phyloP scores from a whole-genome alignment of 2,888 invertebrate genomes.

The Ochropleura plecta region DNA sequence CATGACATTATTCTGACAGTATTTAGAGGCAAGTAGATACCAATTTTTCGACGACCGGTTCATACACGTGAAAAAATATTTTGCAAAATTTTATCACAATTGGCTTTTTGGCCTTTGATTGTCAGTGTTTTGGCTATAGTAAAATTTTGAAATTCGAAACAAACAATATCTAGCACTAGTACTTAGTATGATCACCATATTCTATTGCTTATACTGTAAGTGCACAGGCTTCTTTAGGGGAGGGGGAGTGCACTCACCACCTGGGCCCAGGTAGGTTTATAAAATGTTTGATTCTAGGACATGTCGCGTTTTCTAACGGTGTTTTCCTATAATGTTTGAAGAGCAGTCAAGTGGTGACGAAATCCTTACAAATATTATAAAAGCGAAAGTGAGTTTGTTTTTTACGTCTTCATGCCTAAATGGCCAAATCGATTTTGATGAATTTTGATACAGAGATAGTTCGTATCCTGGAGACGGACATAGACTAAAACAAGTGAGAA shows the following conservation, averaged over 20 bases:
- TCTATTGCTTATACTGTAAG: neutral
- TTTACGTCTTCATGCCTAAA: no score
- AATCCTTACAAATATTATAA: no score
- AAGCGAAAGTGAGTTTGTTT: no score
- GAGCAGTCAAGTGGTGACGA: no score
- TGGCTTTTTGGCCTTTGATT: neutral
- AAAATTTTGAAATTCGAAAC: neutral
- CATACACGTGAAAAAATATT: neutral
- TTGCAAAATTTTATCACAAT: neutral
- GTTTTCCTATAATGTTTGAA: neutral
- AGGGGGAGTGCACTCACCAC: neutral
- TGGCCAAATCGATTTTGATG: no score
- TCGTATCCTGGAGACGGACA: no score
- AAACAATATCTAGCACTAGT: neutral
- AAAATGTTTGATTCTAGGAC: neutral
- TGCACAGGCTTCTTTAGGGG: neutral
- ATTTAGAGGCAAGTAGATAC: neutral
- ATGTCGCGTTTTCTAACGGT: neutral
- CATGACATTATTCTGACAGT: no score
- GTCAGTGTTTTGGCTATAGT: slow-evolving; percentile 1
- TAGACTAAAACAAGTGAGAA: no score
- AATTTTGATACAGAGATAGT: no score
- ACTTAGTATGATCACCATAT: neutral
- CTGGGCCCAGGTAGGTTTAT: neutral
- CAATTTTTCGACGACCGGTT: neutral